phyloP scores from a whole-genome alignment of 2,113 vertebrate genomes.

The Platichthys flesus region DNA sequence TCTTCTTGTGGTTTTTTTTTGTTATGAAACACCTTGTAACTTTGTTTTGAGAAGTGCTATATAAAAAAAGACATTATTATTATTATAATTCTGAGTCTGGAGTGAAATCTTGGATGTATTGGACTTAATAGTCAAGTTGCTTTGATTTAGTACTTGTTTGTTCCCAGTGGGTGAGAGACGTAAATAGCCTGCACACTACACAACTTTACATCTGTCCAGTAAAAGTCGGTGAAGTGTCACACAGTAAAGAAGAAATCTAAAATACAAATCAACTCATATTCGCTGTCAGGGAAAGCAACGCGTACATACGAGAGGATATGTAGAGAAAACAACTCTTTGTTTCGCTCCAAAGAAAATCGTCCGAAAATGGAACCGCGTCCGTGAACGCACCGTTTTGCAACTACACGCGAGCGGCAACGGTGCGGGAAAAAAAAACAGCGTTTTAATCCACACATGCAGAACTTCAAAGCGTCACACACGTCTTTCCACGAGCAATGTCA shows the following conservation, averaged over 20 bases:
- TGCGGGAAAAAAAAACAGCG: not conserved
- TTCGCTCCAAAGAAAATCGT: not conserved
- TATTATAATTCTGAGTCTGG: not conserved
- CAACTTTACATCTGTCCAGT: not conserved
- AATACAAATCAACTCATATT: not conserved
- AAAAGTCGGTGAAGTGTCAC: not conserved
- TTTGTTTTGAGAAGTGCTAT: too few relatives aligned
- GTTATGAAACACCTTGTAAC: too few relatives aligned
- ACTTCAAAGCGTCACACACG: not conserved
- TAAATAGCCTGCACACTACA: not conserved
- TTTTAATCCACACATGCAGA: not conserved
- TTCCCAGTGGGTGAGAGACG: not conserved
- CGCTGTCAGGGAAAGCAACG: not conserved
- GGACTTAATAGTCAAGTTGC: not conserved
- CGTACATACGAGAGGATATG: not conserved
- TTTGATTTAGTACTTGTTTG: not conserved
- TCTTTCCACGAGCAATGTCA: not conserved
- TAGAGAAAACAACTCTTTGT: constrained; percentile 1
- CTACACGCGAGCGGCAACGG: not conserved
- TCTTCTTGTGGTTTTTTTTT: too few relatives aligned
- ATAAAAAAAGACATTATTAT: not conserved
- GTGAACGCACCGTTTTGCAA: constrained; percentile 20
- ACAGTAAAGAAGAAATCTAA: not conserved
- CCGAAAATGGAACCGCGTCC: not conserved
- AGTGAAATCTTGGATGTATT: not conserved